Evolutionary conservation across 2,888 invertebrate species (phyloP), one percentile per base, ranked within the genome.

Genomic region (Rhodophaea formosa): DNA sequence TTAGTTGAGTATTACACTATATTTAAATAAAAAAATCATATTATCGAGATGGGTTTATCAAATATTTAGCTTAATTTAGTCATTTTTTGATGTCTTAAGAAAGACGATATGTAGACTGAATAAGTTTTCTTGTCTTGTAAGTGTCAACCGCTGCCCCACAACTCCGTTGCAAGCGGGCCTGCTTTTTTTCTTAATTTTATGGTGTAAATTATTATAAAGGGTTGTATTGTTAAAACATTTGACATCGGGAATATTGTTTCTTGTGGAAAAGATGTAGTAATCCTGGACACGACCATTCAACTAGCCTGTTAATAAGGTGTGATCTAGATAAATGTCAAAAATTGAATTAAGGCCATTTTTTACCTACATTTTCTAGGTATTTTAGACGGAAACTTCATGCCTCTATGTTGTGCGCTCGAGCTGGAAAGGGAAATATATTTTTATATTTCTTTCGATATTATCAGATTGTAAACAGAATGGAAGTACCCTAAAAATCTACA

Each of bases 21-120:
- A 70, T 69, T 69, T 66, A 72, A 76, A 79, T 73, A 73, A 17
- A 53, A n/a, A 16, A 29, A 63, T 68, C 8, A 68, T 68, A 70
- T 73, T 80, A 74, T 71, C 70, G 66, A 75, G 63, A 77, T 78
- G 75, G 77, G 75, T 80, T 75, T 79, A 71, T 74, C 60, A 56
- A 64, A 23, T 64, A 62, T 63, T 64, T 67, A 66, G 65, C 72
- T 74, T 81, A 82, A 79, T 77, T 80, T 84, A 82, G 82, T 86
- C 80, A 83, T 72, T 76, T 77, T 82, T 80, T 70, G 62, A 80
- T 85, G 86, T 88, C 86, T 84, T 71, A 81, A 72, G 71, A 86
- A 87, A 89, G 88, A 88, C 88, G 86, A 86, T 87, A 84, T 35
- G 47, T 88, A 88, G 87, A 89, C 88, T 89, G 88, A 88, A 85